Conservation (phyloP, 2,113 vertebrate genomes). For the Zosterops lateralis region DNA sequence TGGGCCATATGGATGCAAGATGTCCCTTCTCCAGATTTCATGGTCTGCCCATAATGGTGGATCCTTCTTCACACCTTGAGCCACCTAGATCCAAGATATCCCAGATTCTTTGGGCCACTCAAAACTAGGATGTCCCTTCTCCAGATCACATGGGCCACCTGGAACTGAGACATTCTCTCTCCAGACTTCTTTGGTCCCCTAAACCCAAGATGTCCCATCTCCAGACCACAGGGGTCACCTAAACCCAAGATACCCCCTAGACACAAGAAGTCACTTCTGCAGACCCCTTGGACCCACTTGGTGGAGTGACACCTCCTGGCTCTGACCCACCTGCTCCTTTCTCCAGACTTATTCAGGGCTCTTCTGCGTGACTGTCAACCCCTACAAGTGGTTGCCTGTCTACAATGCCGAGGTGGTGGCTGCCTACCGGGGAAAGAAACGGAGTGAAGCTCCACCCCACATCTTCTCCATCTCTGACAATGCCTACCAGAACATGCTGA, state of each 20-base stretch:
- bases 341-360: conserved; percentile 4
- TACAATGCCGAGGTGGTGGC: conserved; percentile 14
- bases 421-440: conserved; percentile 30
- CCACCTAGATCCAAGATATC: background rate
- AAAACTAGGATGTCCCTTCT: background rate
- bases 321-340: background rate
- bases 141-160: background rate
- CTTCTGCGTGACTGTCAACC: background rate
- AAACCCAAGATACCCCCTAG: background rate
- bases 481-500: conserved; percentile 7
- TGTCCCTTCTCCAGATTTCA: background rate
- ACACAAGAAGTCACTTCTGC: background rate
- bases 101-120: background rate
- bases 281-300: background rate
- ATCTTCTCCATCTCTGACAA: conserved; percentile 45
- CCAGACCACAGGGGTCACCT: background rate
- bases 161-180: background rate
- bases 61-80: background rate
- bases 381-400: background rate
- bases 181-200: background rate
- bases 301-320: accelerated
- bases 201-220: background rate
- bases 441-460: conserved; percentile 30
- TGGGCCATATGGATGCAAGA: background rate
- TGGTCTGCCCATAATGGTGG: background rate